A percentile compares a stretch with the other conserved stretches of the same genome.
phyloP scores from a whole-genome alignment of 2,797 vertebrate species.

The Cirrhinus molitorella region DNA sequence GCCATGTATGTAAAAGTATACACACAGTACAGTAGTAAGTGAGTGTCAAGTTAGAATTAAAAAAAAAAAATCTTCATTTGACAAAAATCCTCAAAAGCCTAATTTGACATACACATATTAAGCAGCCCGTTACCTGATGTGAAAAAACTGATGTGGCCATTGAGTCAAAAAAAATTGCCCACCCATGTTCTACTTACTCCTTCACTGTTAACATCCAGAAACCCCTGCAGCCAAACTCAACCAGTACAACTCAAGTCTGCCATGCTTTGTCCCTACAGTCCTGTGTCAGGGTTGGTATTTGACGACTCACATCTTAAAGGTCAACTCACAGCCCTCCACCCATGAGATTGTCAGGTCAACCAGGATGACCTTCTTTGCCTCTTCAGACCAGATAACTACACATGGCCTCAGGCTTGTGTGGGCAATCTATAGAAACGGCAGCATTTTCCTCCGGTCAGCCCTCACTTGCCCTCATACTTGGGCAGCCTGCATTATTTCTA shows the following conservation, averaged over 20 bases:
- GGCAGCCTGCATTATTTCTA: not conserved
- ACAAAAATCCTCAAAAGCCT: too few species aligned
- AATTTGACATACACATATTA: too few species aligned
- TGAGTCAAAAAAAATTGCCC: too few species aligned
- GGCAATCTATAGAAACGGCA: not conserved
- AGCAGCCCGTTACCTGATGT: too few species aligned
- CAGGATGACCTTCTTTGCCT: conserved; percentile 23
- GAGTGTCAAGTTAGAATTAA: too few species aligned
- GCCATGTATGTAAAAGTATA: too few species aligned
- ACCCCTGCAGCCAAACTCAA: not conserved
- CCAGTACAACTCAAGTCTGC: not conserved
- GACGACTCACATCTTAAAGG: conserved; percentile 21
- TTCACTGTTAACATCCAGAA: not conserved
- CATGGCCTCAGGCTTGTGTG: conserved; percentile 14
- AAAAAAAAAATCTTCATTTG: too few species aligned
- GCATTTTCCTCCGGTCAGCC: not conserved
- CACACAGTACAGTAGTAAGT: too few species aligned
- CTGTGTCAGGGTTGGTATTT: conserved; percentile 23
- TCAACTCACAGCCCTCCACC: conserved; percentile 22
- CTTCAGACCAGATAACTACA: conserved; percentile 27
- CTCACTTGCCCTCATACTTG: not conserved
- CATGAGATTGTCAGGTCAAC: conserved; percentile 15
- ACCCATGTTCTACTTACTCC: not conserved
- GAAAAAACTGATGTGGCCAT: too few species aligned
- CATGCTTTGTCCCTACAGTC: not conserved